Base-by-base conservation (phyloP, 2,888 invertebrate genomes). In the Protonemura montana region DNA sequence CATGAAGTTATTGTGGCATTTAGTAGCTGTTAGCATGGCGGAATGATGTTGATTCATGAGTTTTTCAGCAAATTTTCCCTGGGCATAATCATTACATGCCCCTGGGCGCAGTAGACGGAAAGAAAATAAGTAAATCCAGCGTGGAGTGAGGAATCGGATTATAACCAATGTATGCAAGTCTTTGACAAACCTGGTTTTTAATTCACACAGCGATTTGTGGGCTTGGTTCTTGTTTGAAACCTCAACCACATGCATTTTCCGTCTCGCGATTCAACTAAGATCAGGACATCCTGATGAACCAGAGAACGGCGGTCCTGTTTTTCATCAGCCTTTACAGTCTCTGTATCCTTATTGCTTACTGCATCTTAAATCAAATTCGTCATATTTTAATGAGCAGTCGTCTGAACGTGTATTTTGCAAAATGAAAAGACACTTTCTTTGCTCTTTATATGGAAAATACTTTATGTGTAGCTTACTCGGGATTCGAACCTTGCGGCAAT, bases 1-100 rank as follows among this genome's bases (percentile, higher is more conserved):
- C 78, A 78, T 28, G 28, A 28, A 78, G 78, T 78, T 78, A 78
- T 78, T 78, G 28, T 78, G 78, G 78, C 83, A 59, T 83, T 83
- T 42, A 81, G 28, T 81, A 30, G 30, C 81, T 30, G 30, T 81
- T 81, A 81, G 81, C 28, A 29, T 81, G 81, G 28, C 27, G 27
- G 78, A 78, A 78, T 78, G 28, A 78, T 28, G 30, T 81, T 81
- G 59, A 59, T 59, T 59, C 59, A 59, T 21, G 59, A 59, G 6
- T 59, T 59, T 59, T 59, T 59, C 6, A 59, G 59, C 59, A 59
- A 59, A 59, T 59, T 59, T 59, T 59, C 21, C 6, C 2, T 59
- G 21, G 59, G 21, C 13, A 59, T 59, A 16, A 59, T 59, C 13
- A 59, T 59, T 59, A 21, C 21, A 59, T 21, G 35, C 59, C 59